Evolutionary conservation across 2,888 invertebrate species (phyloP).

Genomic region (Clistopyga incitator): DNA sequence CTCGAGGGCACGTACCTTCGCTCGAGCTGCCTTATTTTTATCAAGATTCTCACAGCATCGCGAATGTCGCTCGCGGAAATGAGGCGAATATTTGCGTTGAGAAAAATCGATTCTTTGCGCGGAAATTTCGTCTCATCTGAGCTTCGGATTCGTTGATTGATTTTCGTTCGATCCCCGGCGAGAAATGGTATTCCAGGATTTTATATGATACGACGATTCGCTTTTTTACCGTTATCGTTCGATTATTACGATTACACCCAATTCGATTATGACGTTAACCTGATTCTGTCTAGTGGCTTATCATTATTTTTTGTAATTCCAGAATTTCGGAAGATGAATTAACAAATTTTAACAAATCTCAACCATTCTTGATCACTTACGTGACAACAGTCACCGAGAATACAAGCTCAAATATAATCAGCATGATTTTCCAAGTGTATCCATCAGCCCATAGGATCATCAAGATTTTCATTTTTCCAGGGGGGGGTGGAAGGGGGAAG

Average conservation of each 20-base stretch:
- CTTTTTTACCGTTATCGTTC: not conserved
- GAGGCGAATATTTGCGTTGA: slow-evolving; percentile 9
- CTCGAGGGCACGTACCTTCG: not conserved
- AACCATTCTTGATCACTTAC: too few relatives aligned
- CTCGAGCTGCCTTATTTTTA: slow-evolving; percentile 8
- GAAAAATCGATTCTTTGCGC: slow-evolving; percentile 1
- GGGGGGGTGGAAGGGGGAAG: too few relatives aligned
- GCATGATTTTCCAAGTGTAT: slow-evolving; percentile 26
- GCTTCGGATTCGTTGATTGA: not conserved
- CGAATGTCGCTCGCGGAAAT: slow-evolving; percentile 9
- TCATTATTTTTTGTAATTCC: not conserved
- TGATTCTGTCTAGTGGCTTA: not conserved
- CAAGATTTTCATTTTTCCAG: slow-evolving; percentile 34
- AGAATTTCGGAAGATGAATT: too few relatives aligned
- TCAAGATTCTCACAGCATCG: not conserved
- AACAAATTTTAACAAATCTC: too few relatives aligned
- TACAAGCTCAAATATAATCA: slow-evolving; percentile 16
- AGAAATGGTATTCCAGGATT: not conserved
- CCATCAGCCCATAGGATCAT: slow-evolving; percentile 11
- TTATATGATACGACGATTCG: not conserved
- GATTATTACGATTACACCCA: not conserved
- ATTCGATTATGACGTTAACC: not conserved
- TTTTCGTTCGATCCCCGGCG: not conserved
- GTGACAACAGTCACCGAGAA: not conserved
- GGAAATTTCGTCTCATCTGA: not conserved